These are phyloP conservation scores for Tenthredo amoena DNA, from an alignment of 2,888 invertebrate genomes.

Conservation along the genomic window DNA sequence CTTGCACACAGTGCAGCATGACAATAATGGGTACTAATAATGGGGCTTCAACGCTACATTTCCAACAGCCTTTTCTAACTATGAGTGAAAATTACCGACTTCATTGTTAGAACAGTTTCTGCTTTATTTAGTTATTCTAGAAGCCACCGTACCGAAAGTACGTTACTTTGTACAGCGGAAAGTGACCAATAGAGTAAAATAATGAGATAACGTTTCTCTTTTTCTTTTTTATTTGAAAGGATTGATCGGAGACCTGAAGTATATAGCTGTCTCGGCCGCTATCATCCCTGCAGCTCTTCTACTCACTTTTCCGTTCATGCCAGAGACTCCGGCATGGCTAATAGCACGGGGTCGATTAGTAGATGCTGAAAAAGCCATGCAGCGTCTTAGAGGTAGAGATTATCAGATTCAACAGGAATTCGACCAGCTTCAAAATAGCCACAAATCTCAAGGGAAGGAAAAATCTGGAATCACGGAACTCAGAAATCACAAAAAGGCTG, in stretches of 20 bases:
- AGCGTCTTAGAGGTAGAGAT: constrained; percentile 83
- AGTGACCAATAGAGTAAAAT: background rate
- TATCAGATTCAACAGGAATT: constrained; percentile 82
- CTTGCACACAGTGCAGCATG: background rate
- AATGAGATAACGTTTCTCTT: background rate
- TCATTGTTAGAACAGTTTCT: constrained; percentile 8
- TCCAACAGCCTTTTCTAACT: constrained; percentile 1
- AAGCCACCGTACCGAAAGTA: background rate
- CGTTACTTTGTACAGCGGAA: background rate
- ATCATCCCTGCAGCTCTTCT: constrained; percentile 77
- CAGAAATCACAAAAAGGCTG: constrained; percentile 57
- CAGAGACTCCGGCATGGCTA: constrained; percentile 86
- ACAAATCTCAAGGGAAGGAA: constrained; percentile 59
- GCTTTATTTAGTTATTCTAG: background rate
- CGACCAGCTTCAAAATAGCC: constrained; percentile 74
- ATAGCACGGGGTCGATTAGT: constrained; percentile 80
- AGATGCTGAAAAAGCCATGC: constrained; percentile 82
- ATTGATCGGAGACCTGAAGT: constrained; percentile 75
- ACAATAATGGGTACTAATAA: background rate
- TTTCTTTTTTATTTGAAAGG: constrained; percentile 65
- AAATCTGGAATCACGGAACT: constrained; percentile 59
- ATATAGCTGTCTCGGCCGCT: constrained; percentile 77
- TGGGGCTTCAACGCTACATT: background rate
- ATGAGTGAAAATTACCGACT: background rate
- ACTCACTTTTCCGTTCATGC: constrained; percentile 82